Percentiles rank a stretch among this genome's conserved stretches.
Conservation (phyloP, 2,888 invertebrate species). For the Eupeodes luniger region DNA sequence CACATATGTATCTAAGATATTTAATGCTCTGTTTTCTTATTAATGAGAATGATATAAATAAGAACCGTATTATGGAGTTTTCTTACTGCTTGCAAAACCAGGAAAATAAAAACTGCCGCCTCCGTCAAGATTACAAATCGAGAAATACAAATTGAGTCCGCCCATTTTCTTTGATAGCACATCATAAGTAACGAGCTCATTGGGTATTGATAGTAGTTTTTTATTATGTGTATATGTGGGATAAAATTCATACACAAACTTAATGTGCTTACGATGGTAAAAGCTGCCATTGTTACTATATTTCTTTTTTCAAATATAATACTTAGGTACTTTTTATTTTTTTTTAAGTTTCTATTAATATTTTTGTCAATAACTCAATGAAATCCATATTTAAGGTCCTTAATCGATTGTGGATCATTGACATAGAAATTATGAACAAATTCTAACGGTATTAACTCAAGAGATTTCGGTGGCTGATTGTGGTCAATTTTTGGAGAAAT, state of each 20-base stretch:
- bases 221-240: neutral
- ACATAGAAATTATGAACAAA: no score
- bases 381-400: no score
- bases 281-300: neutral
- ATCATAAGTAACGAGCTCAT: slow-evolving; percentile 10
- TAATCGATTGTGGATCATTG: no score
- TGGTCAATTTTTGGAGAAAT: no score
- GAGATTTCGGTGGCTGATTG: no score
- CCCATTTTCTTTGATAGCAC: neutral
- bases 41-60: neutral
- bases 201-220: slow-evolving; percentile 1
- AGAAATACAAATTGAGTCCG: neutral
- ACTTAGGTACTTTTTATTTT: neutral
- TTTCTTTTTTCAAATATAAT: neutral
- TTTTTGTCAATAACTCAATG: no score
- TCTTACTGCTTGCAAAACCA: neutral
- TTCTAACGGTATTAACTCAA: no score
- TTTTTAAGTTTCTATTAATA: neutral
- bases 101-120: neutral
- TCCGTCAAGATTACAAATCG: neutral
- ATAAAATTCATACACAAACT: neutral
- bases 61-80: neutral
- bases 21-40: no score
- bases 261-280: neutral
- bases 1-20: no score